Percentiles rank a stretch among this genome's conserved stretches.
Conservation (phyloP, 2,888 invertebrate species). For the Lymantria monacha region DNA sequence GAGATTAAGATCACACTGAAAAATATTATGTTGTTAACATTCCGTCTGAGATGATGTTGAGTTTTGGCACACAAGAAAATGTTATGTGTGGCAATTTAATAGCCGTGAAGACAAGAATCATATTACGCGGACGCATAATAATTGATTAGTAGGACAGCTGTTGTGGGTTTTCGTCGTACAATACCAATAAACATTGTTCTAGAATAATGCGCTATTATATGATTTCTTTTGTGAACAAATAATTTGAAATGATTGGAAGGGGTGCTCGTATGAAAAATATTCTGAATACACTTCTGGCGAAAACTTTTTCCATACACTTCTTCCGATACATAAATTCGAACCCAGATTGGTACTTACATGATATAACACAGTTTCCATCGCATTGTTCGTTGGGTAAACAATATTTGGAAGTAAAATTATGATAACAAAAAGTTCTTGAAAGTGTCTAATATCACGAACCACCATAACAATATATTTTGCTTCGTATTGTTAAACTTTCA, state of each 20-base stretch:
- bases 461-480: conserved; percentile 19
- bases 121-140: conserved; percentile 71
- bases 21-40: conserved; percentile 78
- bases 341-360: conserved; percentile 48
- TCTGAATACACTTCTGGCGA: conserved; percentile 33
- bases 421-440: conserved; percentile 29
- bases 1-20: conserved; percentile 69
- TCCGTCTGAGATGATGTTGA: conserved; percentile 68
- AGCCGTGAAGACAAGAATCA: conserved; percentile 67
- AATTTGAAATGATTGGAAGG: conserved; percentile 15
- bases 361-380: conserved; percentile 31
- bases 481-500: conserved; percentile 15
- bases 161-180: conserved; percentile 47
- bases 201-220: conserved; percentile 38
- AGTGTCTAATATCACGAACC: conserved; percentile 12
- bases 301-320: conserved; percentile 61
- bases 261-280: conserved; percentile 27
- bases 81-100: conserved; percentile 70
- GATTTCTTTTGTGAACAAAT: conserved; percentile 12
- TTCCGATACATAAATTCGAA: conserved; percentile 60
- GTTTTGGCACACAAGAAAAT: conserved; percentile 72
- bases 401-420: conserved; percentile 18
- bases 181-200: conserved; percentile 54
- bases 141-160: conserved; percentile 76
- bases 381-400: conserved; percentile 28